A percentile compares a stretch with the other conserved stretches of the same genome.
phyloP scores from a whole-genome alignment of 92 coral and sea anemone species.

The Umimayanthus kanabou region DNA sequence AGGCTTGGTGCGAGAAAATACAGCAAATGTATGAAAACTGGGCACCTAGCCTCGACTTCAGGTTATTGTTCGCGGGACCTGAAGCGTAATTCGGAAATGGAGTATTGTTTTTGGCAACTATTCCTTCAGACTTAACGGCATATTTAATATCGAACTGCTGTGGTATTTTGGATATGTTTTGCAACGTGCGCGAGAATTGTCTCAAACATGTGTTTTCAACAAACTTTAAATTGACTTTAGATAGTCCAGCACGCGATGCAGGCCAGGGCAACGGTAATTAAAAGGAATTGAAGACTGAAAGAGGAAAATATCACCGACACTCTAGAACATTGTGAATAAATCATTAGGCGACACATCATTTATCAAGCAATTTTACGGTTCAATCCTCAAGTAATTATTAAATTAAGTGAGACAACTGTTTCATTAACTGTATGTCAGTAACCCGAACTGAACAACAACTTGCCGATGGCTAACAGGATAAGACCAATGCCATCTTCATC shows the following conservation, averaged over 20 bases:
- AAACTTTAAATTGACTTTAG: neutral
- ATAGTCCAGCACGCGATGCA: neutral
- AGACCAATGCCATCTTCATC: neutral
- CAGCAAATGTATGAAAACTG: too few relatives aligned
- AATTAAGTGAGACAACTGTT: slow-evolving; percentile 34
- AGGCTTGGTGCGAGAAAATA: too few relatives aligned
- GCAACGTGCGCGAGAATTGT: neutral
- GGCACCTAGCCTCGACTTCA: too few relatives aligned
- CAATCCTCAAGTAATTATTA: slow-evolving; percentile 33
- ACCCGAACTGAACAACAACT: neutral
- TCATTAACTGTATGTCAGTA: slow-evolving; percentile 29
- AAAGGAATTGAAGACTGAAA: neutral
- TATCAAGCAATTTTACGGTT: slow-evolving; percentile 31
- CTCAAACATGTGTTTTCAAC: neutral
- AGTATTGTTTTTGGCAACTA: neutral
- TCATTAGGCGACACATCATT: slow-evolving; percentile 19
- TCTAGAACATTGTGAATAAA: slow-evolving; percentile 12
- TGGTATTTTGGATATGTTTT: neutral
- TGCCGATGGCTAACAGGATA: slow-evolving; percentile 11
- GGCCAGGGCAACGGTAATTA: neutral
- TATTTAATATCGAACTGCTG: neutral
- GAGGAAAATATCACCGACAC: neutral
- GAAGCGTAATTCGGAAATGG: too few relatives aligned
- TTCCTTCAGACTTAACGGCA: slow-evolving; percentile 10
- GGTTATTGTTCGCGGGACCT: too few relatives aligned